A percentile compares a stretch with the other conserved stretches of the same genome.
phyloP scores from a whole-genome alignment of 2,797 vertebrate species.

The Lagodon rhomboides region DNA sequence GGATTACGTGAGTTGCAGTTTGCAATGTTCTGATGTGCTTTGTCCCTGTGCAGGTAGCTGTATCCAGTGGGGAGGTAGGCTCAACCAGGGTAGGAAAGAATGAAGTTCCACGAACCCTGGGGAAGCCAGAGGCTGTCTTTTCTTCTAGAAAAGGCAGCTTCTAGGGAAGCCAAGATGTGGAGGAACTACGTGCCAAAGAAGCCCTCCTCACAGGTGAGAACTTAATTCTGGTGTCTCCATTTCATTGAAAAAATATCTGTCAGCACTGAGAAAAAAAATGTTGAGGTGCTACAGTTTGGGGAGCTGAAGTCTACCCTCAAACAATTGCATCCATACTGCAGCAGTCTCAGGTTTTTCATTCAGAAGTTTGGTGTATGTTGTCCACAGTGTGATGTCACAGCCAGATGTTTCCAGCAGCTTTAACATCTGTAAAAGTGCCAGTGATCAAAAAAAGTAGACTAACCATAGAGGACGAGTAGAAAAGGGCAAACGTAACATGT shows the following conservation, averaged over 20 bases:
- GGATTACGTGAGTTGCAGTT: neutral
- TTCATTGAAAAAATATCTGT: neutral
- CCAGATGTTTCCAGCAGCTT: neutral
- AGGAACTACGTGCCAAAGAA: constrained; percentile 94
- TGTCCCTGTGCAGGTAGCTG: constrained; percentile 91
- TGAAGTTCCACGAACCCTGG: constrained; percentile 95
- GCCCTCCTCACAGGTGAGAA: constrained; percentile 91
- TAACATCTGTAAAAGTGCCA: neutral
- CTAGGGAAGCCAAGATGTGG: constrained; percentile 98
- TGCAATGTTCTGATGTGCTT: neutral
- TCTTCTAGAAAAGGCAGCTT: constrained; percentile 94
- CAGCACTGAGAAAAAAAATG: too few species aligned
- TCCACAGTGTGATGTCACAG: neutral
- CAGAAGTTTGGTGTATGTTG: neutral
- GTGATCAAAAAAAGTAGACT: neutral
- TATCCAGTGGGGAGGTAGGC: constrained; percentile 96
- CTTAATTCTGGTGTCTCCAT: too few species aligned
- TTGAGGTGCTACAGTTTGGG: neutral
- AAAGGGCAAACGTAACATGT: too few species aligned
- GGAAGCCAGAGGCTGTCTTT: constrained; percentile 96
- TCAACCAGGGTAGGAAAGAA: constrained; percentile 90
- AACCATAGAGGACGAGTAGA: too few species aligned
- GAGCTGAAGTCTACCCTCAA: too few species aligned
- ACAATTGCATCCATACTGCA: neutral
- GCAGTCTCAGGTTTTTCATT: neutral